Evolutionary conservation across 2,888 invertebrate species (phyloP), one percentile per base, ranked within the genome.

Genomic region (Noctua janthe): DNA sequence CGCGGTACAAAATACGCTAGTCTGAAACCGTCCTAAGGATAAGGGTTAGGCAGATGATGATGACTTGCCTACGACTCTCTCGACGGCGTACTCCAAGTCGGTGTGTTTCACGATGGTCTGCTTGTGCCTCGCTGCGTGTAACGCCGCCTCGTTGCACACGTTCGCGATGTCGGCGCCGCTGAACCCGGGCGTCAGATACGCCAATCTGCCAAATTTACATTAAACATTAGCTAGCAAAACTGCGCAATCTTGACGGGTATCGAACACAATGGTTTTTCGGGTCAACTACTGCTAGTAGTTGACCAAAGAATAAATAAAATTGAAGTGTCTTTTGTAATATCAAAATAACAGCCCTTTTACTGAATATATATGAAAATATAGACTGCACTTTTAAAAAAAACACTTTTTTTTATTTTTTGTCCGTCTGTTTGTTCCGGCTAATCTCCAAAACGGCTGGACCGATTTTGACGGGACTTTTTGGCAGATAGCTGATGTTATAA

Each of bases 81-180:
- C 99, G 1, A 99, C 98, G 0, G 99, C 99, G 95, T 99, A 99
- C 92, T 99, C 99, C 74, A 99, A 97, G 96, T 99, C 98, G 0
- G 96, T 95, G 2, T 97, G 97, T 5, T 97, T 97, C 0, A 99
- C 98, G 76, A 97, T 96, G 86, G 97, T 97, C 92, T 99, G 98
- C 72, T 98, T 98, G 81, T 97, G 96, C 20, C 99, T 96, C 0
- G 99, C 99, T 1, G 99, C 99, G 95, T 99, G 99, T 23, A 99
- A 95, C 0, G 99, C 99, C 0, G 99, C 99, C 95, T 99, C 99
- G 94, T 99, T 99, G 93, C 99, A 99, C 0, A 99, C 99, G 94
- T 99, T 99, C 1, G 99, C 99, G 88, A 99, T 99, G 93, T 99
- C 99, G 17, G 99, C 99, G 43, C 99, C 99, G 91, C 99, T 99